Conservation (phyloP, 2,888 invertebrate species). For the Epinotia nisella region DNA sequence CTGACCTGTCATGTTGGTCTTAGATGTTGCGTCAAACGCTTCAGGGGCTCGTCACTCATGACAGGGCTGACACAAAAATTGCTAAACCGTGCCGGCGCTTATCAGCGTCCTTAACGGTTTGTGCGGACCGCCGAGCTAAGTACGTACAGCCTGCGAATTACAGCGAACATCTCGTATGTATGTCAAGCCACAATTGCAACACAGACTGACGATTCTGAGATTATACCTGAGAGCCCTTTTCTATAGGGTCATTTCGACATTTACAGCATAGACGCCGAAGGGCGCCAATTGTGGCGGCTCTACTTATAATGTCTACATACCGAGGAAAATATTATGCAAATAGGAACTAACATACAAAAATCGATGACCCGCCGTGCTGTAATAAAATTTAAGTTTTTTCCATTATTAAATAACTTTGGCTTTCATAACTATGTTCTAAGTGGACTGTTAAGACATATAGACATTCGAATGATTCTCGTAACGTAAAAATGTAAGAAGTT, state of each 20-base stretch:
- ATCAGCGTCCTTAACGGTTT: constrained; percentile 40
- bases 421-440: constrained; percentile 58
- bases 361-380: background rate
- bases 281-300: constrained; percentile 15
- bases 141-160: constrained; percentile 62
- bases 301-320: background rate
- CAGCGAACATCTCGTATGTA: constrained; percentile 66
- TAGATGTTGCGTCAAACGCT: constrained; percentile 40
- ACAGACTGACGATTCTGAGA: constrained; percentile 63
- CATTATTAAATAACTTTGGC: background rate
- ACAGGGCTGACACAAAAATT: constrained; percentile 41
- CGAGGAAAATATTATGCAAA: background rate
- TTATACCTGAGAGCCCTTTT: constrained; percentile 75
- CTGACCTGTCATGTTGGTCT: constrained; percentile 40
- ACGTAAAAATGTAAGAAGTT: constrained; percentile 61
- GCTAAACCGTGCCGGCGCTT: constrained; percentile 34
- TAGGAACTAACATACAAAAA: background rate
- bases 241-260: constrained; percentile 65
- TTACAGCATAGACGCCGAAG: constrained; percentile 42
- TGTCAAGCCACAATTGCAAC: constrained; percentile 78
- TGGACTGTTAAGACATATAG: constrained; percentile 62
- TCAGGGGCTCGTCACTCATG: constrained; percentile 20
- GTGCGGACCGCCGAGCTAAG: constrained; percentile 52
- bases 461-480: constrained; percentile 69
- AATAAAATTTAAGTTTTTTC: constrained; percentile 5